These are phyloP conservation scores for Pseudomyrmex pallidus DNA, from an alignment of 1,140 invertebrate species.

Conservation along the genomic window DNA sequence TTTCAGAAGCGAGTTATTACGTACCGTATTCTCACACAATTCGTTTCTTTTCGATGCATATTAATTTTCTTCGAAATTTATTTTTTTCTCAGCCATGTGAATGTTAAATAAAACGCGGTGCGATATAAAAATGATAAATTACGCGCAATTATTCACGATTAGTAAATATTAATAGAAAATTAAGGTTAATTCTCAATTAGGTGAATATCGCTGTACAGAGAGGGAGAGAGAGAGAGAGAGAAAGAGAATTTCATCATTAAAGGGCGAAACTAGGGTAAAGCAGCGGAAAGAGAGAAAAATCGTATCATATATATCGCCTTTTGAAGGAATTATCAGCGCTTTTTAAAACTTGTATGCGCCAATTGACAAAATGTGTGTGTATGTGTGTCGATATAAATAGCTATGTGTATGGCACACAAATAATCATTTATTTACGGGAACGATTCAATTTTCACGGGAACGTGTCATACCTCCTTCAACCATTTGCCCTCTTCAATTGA, in stretches of 20 bases:
- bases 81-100: too few species aligned
- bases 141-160: too few species aligned
- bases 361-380: not conserved
- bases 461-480: slow-evolving; percentile 13
- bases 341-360: not conserved
- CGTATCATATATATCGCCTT: too few species aligned
- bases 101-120: too few species aligned
- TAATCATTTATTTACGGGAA: slow-evolving; percentile 1
- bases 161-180: not conserved
- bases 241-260: too few species aligned
- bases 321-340: not conserved
- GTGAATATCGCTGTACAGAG: too few species aligned
- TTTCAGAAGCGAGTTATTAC: slow-evolving; percentile 1
- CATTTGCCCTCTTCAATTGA: slow-evolving; percentile 6
- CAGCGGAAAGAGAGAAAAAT: too few species aligned
- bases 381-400: not conserved
- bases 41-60: not conserved
- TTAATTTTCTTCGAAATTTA: not conserved
- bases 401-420: not conserved
- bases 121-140: too few species aligned
- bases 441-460: slow-evolving; percentile 20
- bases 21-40: not conserved
- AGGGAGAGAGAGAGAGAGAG: too few species aligned
- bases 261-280: too few species aligned
- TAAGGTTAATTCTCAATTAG: too few species aligned